Conservation (phyloP, 2,888 invertebrate genomes). For the Drosophila heteroneura region DNA sequence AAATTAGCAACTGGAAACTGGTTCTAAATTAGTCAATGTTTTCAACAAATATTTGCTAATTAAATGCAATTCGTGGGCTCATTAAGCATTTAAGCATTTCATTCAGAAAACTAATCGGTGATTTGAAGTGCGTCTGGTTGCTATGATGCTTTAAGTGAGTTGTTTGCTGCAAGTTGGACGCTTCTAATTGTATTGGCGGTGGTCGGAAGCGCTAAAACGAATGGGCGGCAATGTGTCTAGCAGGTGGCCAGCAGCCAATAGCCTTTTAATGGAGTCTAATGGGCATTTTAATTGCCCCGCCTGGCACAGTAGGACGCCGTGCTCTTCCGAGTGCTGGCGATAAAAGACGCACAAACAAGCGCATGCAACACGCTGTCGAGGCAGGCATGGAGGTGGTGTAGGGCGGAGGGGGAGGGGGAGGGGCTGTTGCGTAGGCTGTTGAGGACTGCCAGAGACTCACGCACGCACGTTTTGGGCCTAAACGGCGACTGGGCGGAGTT, state of each 20-base stretch:
- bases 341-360: constrained; percentile 22
- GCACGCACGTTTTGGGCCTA: constrained; percentile 48
- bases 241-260: constrained; percentile 26
- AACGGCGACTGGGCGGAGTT: constrained; percentile 52
- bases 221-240: neutral
- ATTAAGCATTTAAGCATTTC: neutral
- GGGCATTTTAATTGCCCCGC: constrained; percentile 43
- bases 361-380: neutral
- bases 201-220: neutral
- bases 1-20: neutral
- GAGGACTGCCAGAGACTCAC: constrained; percentile 18
- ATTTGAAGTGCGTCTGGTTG: neutral
- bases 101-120: neutral
- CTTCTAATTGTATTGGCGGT: constrained; percentile 11
- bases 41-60: neutral
- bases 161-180: constrained; percentile 9
- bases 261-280: constrained; percentile 56
- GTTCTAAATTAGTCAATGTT: neutral
- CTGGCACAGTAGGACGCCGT: neutral
- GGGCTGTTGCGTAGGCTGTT: neutral
- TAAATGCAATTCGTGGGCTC: neutral
- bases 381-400: too few relatives aligned
- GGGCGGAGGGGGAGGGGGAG: too few relatives aligned
- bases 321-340: constrained; percentile 11
- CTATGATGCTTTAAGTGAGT: constrained; percentile 8